Evolutionary conservation across 30 jellyfish, hydroid and myxozoan species (phyloP), one percentile per base, ranked within the genome.

Genomic region (Nemopilema nomurai): DNA sequence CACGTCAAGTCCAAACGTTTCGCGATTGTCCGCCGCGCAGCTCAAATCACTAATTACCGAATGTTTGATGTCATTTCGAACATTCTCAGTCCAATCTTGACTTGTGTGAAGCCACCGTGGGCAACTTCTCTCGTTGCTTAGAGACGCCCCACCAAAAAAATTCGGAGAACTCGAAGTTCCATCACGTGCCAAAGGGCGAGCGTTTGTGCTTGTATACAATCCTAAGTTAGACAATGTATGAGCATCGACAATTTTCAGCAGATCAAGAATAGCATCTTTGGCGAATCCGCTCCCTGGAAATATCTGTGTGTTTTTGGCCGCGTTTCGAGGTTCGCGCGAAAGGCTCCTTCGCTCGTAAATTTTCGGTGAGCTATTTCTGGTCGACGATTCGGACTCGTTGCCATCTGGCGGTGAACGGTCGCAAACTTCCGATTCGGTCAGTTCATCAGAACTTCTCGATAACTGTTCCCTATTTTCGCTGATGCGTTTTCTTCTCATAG

Each of bases 391-490:
- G 67, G 79, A 79, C 51, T 87, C 96, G 21, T 28, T 69, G 27
- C 96, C 96, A 71, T 87, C 96, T 9, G 96, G 96, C 31, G 96
- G 96, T 50, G 79, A 79, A 3, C 96, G 81, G 31, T 69, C 80
- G 3, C 53, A 19, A 8, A 50, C 41, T 19, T 79, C 85, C 17
- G 64, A 50, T 28, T n/a, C 82, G 3, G 1, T 51, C 24, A 17
- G 22, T 23, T 57, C 72, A 16, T 27, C 20, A 4, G 51, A 21
- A 41, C 68, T 66, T 49, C 71, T 49, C 71, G 30, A 41, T 16
- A 28, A 23, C 30, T 66, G 51, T n/a, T 68, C 89, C 0, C 71
- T 25, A 32, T 19, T 0, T 6, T 16, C 28, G 16, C 27, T 74
- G 24, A 67, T 28, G 29, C 63, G 78, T 1, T 70, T 74, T 62